Evolutionary conservation across 2,113 vertebrate genomes (phyloP), one percentile per base, ranked within the genome.

Genomic region (Pomatostomus ruficeps): DNA sequence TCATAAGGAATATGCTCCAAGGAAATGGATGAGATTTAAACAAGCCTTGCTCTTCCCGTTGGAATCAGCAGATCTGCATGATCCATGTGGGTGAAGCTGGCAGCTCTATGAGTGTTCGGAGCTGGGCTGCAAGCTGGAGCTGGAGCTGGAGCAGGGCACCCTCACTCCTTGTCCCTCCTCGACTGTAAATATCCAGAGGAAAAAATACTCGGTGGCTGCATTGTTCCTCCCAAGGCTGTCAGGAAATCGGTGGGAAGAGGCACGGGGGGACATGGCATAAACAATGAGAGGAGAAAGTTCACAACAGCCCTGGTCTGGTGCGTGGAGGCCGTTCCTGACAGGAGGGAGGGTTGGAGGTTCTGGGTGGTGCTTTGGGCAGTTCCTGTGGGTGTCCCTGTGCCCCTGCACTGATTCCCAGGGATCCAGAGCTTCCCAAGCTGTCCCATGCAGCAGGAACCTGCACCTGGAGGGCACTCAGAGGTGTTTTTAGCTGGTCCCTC

Each of bases 271-370:
- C 90, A 85, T 25, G 1, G 76, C 57, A 58, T 35, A 77, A 89
- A 95, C 95, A 96, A 63, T 38, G 72, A 36, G 40, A 77, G 85
- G 89, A 90, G 94, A 96, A 96, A 94, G 85, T 94, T 90, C 77
- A 85, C 71, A 71, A 20, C 33, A 63, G 63, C 85, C n/a, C 7
- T 7, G 57, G 49, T 14, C 4, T 63, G 43, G 29, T 31, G 42
- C 1, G 0, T 6, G 45, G 65, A 38, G 45, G 28, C 58, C 58
- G 6, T 3, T 80, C 55, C 68, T 89, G 87, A 8, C n/a, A n/a
- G n/a, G n/a, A 3, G 1, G 55, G 75, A 40, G 10, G 45, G 11
- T 46, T 38, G 71, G 79, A 71, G 75, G 59, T 51, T 89, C 81
- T 70, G 46, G 2, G 3, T 36, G 66, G 58, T 23, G 5, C 6